These are phyloP conservation scores for Zaprionus nigranus DNA, from an alignment of 1,140 invertebrate species.

Conservation along the genomic window DNA sequence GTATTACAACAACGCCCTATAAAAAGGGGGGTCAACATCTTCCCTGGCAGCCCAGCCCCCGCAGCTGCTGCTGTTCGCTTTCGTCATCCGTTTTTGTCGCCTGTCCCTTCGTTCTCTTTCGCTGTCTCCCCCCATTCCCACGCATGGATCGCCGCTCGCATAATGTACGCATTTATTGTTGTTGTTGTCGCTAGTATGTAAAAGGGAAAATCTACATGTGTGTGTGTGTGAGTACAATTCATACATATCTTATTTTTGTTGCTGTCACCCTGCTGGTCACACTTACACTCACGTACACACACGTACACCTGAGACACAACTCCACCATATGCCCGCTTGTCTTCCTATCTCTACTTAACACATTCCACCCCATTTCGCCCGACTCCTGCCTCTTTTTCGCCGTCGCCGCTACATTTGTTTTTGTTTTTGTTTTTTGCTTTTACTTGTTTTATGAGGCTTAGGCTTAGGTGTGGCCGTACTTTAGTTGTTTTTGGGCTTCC, in stretches of 20 bases:
- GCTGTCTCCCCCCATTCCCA: slow-evolving; percentile 43
- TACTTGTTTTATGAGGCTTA: slow-evolving; percentile 59
- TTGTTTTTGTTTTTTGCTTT: slow-evolving; percentile 55
- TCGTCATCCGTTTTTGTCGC: slow-evolving; percentile 53
- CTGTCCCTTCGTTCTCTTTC: slow-evolving; percentile 19
- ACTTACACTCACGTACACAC: slow-evolving; percentile 27
- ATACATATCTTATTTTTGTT: slow-evolving; percentile 47
- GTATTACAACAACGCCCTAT: slow-evolving; percentile 63
- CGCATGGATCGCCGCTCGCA: slow-evolving; percentile 55
- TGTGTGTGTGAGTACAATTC: slow-evolving; percentile 6
- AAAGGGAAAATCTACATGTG: slow-evolving; percentile 49
- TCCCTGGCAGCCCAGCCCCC: slow-evolving; percentile 14
- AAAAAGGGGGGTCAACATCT: slow-evolving; percentile 44
- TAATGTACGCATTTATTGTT: slow-evolving; percentile 54
- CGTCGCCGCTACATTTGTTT: slow-evolving; percentile 20
- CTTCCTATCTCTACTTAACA: slow-evolving; percentile 60
- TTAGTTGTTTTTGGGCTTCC: slow-evolving; percentile 56
- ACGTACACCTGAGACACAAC: slow-evolving; percentile 72
- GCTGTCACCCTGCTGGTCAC: slow-evolving; percentile 66
- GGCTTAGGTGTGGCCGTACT: slow-evolving; percentile 76
- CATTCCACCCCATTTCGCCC: slow-evolving; percentile 73
- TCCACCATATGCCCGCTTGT: slow-evolving; percentile 68
- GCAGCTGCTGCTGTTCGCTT: slow-evolving; percentile 43
- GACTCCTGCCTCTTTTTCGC: slow-evolving; percentile 16
- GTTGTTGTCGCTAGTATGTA: slow-evolving; percentile 61